Percentiles rank a stretch among this genome's conserved stretches.
These are phyloP conservation scores for Chlamydotis undulata DNA, from an alignment of 2,113 vertebrate species.

Conservation along the genomic window DNA sequence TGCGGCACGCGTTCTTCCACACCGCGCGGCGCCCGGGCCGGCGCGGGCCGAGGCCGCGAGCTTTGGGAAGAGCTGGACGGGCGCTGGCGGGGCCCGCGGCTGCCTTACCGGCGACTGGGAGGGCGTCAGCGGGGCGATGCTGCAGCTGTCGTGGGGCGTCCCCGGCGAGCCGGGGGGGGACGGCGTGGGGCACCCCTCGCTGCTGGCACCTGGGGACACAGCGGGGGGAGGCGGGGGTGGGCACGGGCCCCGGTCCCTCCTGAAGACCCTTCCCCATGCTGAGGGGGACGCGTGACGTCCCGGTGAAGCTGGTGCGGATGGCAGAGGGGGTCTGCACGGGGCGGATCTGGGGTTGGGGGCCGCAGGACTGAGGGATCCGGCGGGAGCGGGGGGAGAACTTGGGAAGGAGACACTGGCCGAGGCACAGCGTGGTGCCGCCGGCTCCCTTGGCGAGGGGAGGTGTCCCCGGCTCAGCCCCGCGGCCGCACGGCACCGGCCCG, in stretches of 20 bases:
- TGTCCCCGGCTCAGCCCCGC: too few species aligned
- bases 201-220: constrained; percentile 68
- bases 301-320: rapidly evolving
- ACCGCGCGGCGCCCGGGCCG: rapidly evolving
- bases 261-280: background rate
- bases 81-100: background rate
- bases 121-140: constrained; percentile 89
- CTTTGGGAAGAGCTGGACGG: background rate
- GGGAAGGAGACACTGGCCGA: background rate
- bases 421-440: too few species aligned
- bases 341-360: background rate
- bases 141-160: constrained; percentile 81
- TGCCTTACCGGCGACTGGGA: constrained; percentile 86
- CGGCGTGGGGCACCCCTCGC: constrained; percentile 72
- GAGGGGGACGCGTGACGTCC: rapidly evolving
- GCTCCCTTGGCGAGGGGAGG: too few species aligned
- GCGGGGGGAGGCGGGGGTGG: background rate
- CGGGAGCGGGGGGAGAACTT: rapidly evolving
- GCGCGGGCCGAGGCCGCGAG: background rate
- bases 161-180: constrained; percentile 80
- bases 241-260: rapidly evolving
- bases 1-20: rapidly evolving
- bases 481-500: too few species aligned
- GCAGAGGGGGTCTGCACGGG: rapidly evolving
- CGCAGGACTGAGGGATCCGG: background rate